Base-by-base conservation (phyloP, 2,888 invertebrate species). In the Callinectes sapidus region DNA sequence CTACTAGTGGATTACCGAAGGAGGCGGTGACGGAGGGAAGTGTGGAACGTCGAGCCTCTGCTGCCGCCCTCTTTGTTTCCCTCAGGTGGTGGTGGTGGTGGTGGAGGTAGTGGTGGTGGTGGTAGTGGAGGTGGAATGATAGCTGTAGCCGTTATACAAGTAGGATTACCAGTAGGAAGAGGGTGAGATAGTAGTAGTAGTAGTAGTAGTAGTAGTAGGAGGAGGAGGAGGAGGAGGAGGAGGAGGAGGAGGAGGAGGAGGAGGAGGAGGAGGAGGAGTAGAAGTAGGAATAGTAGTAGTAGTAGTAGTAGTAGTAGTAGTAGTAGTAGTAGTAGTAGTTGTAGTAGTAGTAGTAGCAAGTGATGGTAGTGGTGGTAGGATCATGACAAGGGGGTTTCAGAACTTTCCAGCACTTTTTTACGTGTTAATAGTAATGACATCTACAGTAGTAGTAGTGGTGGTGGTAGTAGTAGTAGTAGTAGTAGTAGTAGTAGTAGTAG, bases 1-100 rank as follows among this genome's bases (percentile, higher is more conserved):
- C 23, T 71, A n/a, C 71, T 71, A 71, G n/a, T 71, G 71, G 71
- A 71, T 71, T 71, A 71, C 71, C 71, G 71, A 28, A 28, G 71
- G 71, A 71, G 71, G 71, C 28, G 71, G n/a, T 71, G 71, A 71
- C 71, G 71, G 71, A 71, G 71, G 71, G 28, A 71, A 71, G n/a
- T 71, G 71, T 71, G 71, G 71, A n/a, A 28, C 71, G 71, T 71
- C 71, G 71, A 71, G 71, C n/a, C 28, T n/a, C 23, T 1, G 10
- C 10, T 28, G 71, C 10, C 71, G 28, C 2, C 71, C 28, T 5
- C 71, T 71, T 28, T 28, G 71, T 71, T 28, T 71, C 2, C 8
- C 23, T 71, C 23, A 2, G 71, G 71, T 28, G 71, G 71, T 28
- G 71, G 28, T 10, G 71, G 71, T 1, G n/a, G 28, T n/a, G 71